Percentiles rank a stretch among this genome's conserved stretches.
phyloP scores from a whole-genome alignment of 2,888 invertebrate species.

The Euplagia quadripunctaria region DNA sequence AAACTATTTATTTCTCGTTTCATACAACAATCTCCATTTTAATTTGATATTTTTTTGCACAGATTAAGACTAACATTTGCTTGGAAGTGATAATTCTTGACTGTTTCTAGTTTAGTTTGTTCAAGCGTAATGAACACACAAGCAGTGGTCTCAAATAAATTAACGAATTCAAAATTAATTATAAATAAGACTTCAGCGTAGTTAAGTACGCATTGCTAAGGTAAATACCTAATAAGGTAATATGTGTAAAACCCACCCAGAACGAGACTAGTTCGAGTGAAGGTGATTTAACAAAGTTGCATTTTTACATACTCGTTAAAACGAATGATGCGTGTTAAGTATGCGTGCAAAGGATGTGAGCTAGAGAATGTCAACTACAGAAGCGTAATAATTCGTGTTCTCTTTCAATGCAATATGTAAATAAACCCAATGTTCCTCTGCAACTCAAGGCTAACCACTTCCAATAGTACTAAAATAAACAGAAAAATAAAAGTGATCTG shows the following conservation, averaged over 20 bases:
- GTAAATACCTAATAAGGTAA: too few species aligned
- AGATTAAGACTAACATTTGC: not conserved
- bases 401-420: not conserved
- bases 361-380: not conserved
- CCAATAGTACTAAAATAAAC: slow-evolving; percentile 8
- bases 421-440: not conserved
- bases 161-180: too few species aligned
- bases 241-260: too few species aligned
- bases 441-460: not conserved
- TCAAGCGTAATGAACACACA: too few species aligned
- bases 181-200: too few species aligned
- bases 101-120: too few species aligned
- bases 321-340: not conserved
- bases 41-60: not conserved
- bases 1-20: not conserved
- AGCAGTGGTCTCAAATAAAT: too few species aligned
- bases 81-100: not conserved
- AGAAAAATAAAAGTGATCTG: slow-evolving; percentile 15
- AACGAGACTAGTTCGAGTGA: not conserved
- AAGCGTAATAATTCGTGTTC: not conserved
- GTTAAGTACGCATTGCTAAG: too few species aligned
- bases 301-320: not conserved
- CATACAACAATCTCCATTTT: not conserved
- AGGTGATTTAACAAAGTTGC: not conserved
- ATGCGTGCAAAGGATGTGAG: not conserved